Base-by-base conservation (phyloP, 1,140 invertebrate genomes). In the honey bee (Apis mellifera) region DNA sequence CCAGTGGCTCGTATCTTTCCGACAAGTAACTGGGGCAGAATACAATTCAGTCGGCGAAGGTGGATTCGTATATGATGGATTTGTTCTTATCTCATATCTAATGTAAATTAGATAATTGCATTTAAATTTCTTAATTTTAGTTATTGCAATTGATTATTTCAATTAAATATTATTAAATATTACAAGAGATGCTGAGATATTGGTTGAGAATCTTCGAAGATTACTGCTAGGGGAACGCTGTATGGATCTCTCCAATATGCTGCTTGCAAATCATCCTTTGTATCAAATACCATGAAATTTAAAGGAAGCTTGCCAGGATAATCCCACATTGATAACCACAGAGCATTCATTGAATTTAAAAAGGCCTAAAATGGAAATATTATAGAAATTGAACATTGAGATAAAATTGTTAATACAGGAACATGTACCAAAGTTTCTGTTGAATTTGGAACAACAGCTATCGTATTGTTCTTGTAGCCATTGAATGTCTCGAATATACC, bases 81-180 rank as follows among this genome's bases (percentile, higher is more conserved):
- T 97, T 54, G 96, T 96, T 72, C 96, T 93, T 89, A 97, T 97
- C 90, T 96, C 96, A 88, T 97, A 97, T 75, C 96, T 96, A 86
- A 42, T 5, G 23, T 23, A 69, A 77, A 72, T 72, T 59, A 17
- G 15, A 21, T 17, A 71, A 32, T 19, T 11, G 21, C 9, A 4
- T 2, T 68, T 68, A 68, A 50, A 70, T 9, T 3, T 23, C 1
- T 19, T 17, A 19, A 48, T 50, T 23, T 17, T 23, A 11, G 13
- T 11, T 8, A 9, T 17, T 11, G 32, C 13, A 66, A 1, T 17
- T 50, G 42, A 62, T 62, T 15, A 62, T 8, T 32, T 74, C 1
- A 9, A 69, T 54, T 17, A 57, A 50, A 59, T 75, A 70, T 57
- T 92, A 91, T 92, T 96, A 60, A 75, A 69, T 78, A 93, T 91